These are phyloP conservation scores for Callaeas wilsoni DNA, from an alignment of 2,113 vertebrate genomes.

Conservation along the genomic window DNA sequence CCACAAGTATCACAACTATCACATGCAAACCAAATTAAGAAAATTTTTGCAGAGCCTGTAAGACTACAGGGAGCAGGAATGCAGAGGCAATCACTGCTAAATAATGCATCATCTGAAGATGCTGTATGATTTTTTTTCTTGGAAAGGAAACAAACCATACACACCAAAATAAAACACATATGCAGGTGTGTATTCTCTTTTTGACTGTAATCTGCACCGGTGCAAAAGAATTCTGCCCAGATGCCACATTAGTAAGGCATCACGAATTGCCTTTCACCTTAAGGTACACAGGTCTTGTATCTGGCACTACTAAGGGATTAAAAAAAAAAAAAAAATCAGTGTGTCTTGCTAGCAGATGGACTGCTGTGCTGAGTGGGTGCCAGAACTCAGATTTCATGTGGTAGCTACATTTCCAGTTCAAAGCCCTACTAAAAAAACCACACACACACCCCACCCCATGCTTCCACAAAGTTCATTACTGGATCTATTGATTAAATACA, in stretches of 20 bases:
- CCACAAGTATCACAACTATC: neutral
- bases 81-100: neutral
- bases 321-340: neutral
- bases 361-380: conserved; percentile 19
- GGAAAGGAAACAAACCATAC: neutral
- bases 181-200: neutral
- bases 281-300: conserved; percentile 52
- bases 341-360: conserved; percentile 69
- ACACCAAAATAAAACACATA: neutral
- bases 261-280: conserved; percentile 28
- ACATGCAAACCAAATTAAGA: neutral
- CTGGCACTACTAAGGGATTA: conserved; percentile 52
- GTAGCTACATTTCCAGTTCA: conserved; percentile 58
- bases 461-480: neutral
- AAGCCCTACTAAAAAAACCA: neutral
- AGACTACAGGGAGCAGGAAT: neutral
- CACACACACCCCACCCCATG: neutral
- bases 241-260: conserved; percentile 44
- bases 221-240: neutral
- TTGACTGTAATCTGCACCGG: neutral
- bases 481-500: neutral
- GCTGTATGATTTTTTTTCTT: neutral
- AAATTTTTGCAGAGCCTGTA: neutral
- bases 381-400: conserved; percentile 50
- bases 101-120: neutral